Evolutionary conservation across 2,113 vertebrate genomes (phyloP), one percentile per base, ranked within the genome.

Genomic region (Elephas maximus): DNA sequence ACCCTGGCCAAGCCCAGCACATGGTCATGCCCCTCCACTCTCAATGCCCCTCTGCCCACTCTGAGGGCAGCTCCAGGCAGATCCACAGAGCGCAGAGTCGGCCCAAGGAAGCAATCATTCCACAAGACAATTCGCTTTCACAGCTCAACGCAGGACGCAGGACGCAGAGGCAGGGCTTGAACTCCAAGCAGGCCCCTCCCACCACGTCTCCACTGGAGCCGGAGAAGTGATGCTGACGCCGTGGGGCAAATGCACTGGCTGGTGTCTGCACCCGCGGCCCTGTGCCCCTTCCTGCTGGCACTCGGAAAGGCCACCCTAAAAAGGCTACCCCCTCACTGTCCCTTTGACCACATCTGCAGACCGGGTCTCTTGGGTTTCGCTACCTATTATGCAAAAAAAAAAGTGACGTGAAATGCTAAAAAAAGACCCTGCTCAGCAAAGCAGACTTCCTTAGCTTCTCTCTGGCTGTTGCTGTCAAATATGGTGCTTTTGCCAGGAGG

Each of bases 151-250:
- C 28, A 87, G 84, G 90, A 48, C 4, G n/a, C 86, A 37, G 37
- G 37, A 37, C 37, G 37, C 82, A 79, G n/a, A 94, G 69, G 76
- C 94, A 18, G 85, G 24, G 73, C 96, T 28, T 85, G 94, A 94
- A 93, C 92, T 74, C 79, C 71, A 41, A 33, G 79, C 14, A 3
- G 78, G 86, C 15, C 62, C 48, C n/a, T 37, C 37, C 37, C 37
- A 37, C 37, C 37, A 37, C 37, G 37, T 37, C 37, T 37, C 37
- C 37, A 37, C 37, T 37, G 37, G 37, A 37, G 37, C 37, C 37
- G 2, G 37, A 37, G 37, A 37, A 37, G 37, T 37, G 37, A 37
- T 37, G 37, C 37, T 37, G 37, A 37, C 37, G 37, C 37, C 37
- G 37, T 82, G 48, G 1, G 48, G 48, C 7, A 48, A 48, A 48